These are phyloP conservation scores for Turritopsis rubra DNA, from an alignment of 30 jellyfish, hydroid and myxozoan species.

Conservation along the genomic window DNA sequence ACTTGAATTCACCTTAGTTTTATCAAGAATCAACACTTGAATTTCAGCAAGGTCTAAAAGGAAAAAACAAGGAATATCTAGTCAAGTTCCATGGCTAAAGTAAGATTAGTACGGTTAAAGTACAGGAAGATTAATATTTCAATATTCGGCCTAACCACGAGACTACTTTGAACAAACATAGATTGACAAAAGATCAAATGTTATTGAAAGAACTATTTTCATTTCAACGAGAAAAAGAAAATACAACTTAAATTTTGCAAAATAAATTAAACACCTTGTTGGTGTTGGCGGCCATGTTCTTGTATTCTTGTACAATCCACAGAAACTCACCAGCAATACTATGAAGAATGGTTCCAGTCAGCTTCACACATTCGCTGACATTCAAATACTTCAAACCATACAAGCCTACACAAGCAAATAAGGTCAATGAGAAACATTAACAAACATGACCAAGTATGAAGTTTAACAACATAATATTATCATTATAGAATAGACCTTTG, in stretches of 20 bases:
- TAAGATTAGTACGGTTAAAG: too few relatives aligned
- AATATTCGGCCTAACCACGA: too few relatives aligned
- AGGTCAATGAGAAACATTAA: neutral
- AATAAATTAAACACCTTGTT: too few relatives aligned
- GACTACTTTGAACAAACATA: too few relatives aligned
- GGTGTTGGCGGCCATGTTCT: too few relatives aligned
- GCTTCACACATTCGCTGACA: neutral
- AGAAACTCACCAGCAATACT: conserved; percentile 17
- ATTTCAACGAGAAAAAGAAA: too few relatives aligned
- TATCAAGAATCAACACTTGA: neutral
- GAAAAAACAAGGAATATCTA: neutral
- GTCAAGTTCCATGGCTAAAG: neutral
- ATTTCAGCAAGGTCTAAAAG: neutral
- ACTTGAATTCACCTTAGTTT: neutral
- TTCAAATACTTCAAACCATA: neutral
- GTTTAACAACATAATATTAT: neutral
- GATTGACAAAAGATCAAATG: too few relatives aligned
- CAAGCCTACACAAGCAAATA: conserved; percentile 2
- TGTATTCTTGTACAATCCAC: too few relatives aligned
- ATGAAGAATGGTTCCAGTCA: conserved; percentile 1
- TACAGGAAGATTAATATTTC: too few relatives aligned
- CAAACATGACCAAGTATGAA: neutral
- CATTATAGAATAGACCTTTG: neutral
- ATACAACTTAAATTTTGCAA: too few relatives aligned
- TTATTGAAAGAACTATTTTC: too few relatives aligned